Conservation (phyloP, 30 jellyfish, hydroid and myxozoan species). For the Hydractinia echinata region DNA sequence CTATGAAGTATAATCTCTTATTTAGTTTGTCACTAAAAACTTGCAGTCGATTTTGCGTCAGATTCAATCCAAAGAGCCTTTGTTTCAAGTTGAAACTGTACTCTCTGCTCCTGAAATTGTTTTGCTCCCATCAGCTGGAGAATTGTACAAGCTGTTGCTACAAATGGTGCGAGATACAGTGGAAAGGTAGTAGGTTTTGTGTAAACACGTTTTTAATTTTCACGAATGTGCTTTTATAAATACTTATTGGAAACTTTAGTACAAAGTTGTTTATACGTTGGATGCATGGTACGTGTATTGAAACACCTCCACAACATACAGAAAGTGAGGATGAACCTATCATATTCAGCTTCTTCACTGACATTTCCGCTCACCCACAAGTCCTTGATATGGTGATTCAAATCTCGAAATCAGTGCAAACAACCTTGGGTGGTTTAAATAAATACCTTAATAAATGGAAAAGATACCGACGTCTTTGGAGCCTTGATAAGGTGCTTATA, state of each 20-base stretch:
- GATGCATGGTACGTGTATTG: slow-evolving; percentile 98
- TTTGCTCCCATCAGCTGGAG: slow-evolving; percentile 89
- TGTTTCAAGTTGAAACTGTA: slow-evolving; percentile 91
- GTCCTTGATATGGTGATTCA: slow-evolving; percentile 64
- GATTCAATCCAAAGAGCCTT: slow-evolving; percentile 73
- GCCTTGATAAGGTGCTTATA: slow-evolving; percentile 64
- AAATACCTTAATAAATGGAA: slow-evolving; percentile 76
- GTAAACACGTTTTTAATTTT: background rate
- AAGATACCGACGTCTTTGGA: slow-evolving; percentile 82
- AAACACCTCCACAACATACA: slow-evolving; percentile 84
- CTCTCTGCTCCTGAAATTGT: slow-evolving; percentile 93
- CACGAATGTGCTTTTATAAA: background rate
- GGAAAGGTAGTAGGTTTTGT: slow-evolving; percentile 62
- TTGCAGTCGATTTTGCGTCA: slow-evolving; percentile 58
- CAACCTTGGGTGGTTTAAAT: slow-evolving; percentile 67
- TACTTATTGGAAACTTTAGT: slow-evolving; percentile 30
- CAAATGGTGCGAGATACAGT: slow-evolving; percentile 84
- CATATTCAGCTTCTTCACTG: slow-evolving; percentile 78
- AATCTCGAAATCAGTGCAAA: slow-evolving; percentile 68
- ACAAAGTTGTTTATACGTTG: slow-evolving; percentile 84
- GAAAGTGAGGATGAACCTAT: slow-evolving; percentile 89
- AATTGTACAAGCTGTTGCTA: slow-evolving; percentile 62
- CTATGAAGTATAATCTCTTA: background rate
- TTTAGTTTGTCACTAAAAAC: slow-evolving; percentile 72
- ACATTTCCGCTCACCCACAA: slow-evolving; percentile 72